Evolutionary conservation across 1,140 invertebrate genomes (phyloP).

Genomic region (Eubasilissa regina): DNA sequence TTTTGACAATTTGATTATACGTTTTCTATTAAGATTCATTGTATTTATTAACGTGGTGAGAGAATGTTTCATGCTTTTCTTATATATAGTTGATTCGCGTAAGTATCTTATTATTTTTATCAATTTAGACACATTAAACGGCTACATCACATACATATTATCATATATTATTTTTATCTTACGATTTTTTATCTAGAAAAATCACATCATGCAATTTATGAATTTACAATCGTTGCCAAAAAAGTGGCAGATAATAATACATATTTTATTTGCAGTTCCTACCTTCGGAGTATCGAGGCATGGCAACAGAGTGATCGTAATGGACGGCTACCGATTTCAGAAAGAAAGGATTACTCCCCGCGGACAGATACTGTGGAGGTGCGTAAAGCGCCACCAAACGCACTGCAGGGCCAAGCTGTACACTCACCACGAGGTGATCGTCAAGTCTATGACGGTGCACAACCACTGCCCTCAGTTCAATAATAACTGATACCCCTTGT

Average conservation of each 20-base stretch:
- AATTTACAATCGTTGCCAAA: too few species aligned
- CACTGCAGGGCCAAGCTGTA: slow-evolving; percentile 55
- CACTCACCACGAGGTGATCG: slow-evolving; percentile 48
- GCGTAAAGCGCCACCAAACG: slow-evolving; percentile 54
- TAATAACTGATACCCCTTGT: not conserved
- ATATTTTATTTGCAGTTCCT: slow-evolving; percentile 28
- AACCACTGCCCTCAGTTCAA: slow-evolving; percentile 55
- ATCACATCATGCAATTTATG: too few species aligned
- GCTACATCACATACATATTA: too few species aligned
- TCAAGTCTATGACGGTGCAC: slow-evolving; percentile 52
- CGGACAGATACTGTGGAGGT: slow-evolving; percentile 52
- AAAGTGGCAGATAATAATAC: not conserved
- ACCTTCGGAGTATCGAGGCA: slow-evolving; percentile 52
- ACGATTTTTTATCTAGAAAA: too few species aligned
- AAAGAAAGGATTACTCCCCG: slow-evolving; percentile 53
- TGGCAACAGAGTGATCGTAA: slow-evolving; percentile 52
- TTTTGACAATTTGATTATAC: too few species aligned
- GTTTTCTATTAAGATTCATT: too few species aligned
- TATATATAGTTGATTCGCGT: too few species aligned
- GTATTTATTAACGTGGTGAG: too few species aligned
- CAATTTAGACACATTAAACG: too few species aligned
- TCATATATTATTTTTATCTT: too few species aligned
- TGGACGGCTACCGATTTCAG: slow-evolving; percentile 55
- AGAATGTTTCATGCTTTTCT: too few species aligned
- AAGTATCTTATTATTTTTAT: too few species aligned